A percentile compares a stretch with the other conserved stretches of the same genome.
These are phyloP conservation scores for Oreortyx pictus DNA, from an alignment of 2,797 vertebrate species.

Conservation along the genomic window DNA sequence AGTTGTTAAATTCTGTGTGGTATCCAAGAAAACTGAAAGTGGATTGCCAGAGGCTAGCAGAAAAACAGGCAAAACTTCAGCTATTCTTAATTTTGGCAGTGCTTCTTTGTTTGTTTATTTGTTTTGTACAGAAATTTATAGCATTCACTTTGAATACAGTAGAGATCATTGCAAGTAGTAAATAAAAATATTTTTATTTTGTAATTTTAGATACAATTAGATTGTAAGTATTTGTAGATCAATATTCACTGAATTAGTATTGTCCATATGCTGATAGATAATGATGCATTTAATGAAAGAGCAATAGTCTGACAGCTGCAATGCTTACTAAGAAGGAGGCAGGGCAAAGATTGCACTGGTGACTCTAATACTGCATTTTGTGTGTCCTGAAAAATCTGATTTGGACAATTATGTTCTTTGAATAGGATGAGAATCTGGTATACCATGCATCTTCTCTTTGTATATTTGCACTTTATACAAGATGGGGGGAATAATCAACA, in stretches of 20 bases:
- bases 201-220: background rate
- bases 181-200: background rate
- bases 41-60: background rate
- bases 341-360: background rate
- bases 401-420: background rate
- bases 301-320: background rate
- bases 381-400: background rate
- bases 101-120: background rate
- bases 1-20: background rate
- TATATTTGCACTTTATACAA: background rate
- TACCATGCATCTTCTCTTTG: background rate
- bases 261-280: background rate
- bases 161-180: background rate
- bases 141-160: background rate
- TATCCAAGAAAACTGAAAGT: background rate
- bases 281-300: background rate
- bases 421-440: background rate
- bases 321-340: background rate
- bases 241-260: background rate
- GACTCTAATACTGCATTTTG: background rate
- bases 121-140: background rate
- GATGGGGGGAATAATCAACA: background rate
- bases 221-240: background rate
- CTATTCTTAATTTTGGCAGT: background rate
- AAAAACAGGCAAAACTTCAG: background rate